phyloP scores from a whole-genome alignment of 2,888 invertebrate genomes.

The Drosophila algonquin region DNA sequence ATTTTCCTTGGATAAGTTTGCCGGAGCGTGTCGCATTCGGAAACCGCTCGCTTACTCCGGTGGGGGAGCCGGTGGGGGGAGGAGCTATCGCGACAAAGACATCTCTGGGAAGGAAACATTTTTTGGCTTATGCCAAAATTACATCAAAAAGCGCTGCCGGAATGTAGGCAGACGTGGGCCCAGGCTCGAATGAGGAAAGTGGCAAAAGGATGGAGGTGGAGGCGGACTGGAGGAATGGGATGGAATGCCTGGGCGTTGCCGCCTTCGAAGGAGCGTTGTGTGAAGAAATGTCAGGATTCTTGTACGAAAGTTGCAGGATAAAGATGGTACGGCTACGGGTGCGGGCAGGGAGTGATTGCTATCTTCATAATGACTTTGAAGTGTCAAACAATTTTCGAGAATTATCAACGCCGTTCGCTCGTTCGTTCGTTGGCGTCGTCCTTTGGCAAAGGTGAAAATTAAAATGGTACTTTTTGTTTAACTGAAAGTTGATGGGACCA shows the following conservation, averaged over 20 bases:
- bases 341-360: constrained; percentile 47
- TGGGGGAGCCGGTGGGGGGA: constrained; percentile 2
- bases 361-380: constrained; percentile 77
- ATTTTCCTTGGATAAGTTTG: constrained; percentile 65
- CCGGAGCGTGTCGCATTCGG: constrained; percentile 63
- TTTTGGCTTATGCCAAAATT: constrained; percentile 77
- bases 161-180: constrained; percentile 50
- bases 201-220: constrained; percentile 43
- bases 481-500: constrained; percentile 25
- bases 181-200: constrained; percentile 43
- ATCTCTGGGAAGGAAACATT: constrained; percentile 61
- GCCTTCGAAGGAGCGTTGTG: constrained; percentile 5
- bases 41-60: constrained; percentile 59
- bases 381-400: constrained; percentile 68
- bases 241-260: constrained; percentile 53
- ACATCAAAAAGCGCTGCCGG: constrained; percentile 73
- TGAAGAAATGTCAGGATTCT: constrained; percentile 69
- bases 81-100: constrained; percentile 64
- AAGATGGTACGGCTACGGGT: constrained; percentile 11
- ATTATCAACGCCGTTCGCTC: constrained; percentile 36
- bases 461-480: constrained; percentile 53
- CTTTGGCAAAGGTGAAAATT: constrained; percentile 57
- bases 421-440: constrained; percentile 19
- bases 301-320: constrained; percentile 19
- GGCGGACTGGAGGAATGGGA: constrained; percentile 31